Evolutionary conservation across 2,113 vertebrate genomes (phyloP).

Genomic region (Gyps fulvus): DNA sequence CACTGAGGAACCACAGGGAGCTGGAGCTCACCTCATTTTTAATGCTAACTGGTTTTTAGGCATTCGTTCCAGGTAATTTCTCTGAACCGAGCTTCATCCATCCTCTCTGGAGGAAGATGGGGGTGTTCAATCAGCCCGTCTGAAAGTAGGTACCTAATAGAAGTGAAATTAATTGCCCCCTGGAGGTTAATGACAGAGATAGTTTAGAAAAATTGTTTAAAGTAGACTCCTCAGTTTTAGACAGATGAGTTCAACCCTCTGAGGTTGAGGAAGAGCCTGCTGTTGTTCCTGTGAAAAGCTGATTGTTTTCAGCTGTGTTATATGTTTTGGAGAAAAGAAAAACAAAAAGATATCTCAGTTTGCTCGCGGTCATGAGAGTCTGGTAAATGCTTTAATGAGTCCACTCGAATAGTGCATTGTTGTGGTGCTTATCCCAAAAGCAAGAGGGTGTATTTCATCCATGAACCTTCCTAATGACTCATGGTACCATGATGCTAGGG

Average conservation of each 20-base stretch:
- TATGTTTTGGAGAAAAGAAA: neutral
- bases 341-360: neutral
- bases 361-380: neutral
- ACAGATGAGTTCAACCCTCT: neutral
- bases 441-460: neutral
- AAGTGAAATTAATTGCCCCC: neutral
- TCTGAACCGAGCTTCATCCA: neutral
- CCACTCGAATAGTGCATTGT: neutral
- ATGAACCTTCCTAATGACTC: neutral
- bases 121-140: neutral
- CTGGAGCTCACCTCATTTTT: neutral
- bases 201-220: neutral
- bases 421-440: neutral
- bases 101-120: neutral
- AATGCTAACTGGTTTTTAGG: neutral
- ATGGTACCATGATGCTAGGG: neutral
- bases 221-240: neutral
- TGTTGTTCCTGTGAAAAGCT: conserved; percentile 16
- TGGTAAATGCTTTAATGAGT: neutral
- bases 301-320: conserved; percentile 11
- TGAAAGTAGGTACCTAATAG: neutral
- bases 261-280: neutral
- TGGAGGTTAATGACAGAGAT: neutral
- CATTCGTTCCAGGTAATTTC: neutral
- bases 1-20: neutral